Conservation (phyloP, 2,888 invertebrate genomes). For the Esperia sulphurella region DNA sequence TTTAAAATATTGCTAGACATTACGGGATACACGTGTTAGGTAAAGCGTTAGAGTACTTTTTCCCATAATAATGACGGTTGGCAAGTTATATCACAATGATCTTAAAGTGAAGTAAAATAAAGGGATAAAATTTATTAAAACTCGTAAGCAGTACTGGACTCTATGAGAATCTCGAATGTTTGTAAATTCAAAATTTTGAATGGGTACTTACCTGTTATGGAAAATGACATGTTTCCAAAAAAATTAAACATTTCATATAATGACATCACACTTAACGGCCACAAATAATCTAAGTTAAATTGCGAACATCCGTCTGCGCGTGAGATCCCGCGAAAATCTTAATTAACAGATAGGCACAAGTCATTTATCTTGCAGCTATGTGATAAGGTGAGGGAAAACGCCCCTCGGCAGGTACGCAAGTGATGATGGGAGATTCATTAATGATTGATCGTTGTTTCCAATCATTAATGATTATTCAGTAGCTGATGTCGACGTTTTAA, state of each 20-base stretch:
- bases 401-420: conserved; percentile 36
- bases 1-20: neutral
- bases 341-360: conserved; percentile 74
- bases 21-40: too few species aligned
- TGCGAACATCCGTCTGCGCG: conserved; percentile 65
- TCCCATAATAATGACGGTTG: too few species aligned
- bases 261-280: conserved; percentile 33
- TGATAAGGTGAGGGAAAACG: conserved; percentile 55
- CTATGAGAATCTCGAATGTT: too few species aligned
- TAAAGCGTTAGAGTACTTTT: too few species aligned
- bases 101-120: too few species aligned
- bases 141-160: too few species aligned
- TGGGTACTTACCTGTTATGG: too few species aligned
- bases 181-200: too few species aligned
- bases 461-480: conserved; percentile 26
- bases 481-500: conserved; percentile 16
- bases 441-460: conserved; percentile 43
- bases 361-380: conserved; percentile 60
- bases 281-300: conserved; percentile 66
- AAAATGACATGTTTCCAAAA: neutral
- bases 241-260: neutral
- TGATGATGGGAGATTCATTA: conserved; percentile 42
- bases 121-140: too few species aligned
- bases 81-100: too few species aligned
- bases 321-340: conserved; percentile 74